Evolutionary conservation across 2,113 vertebrate genomes (phyloP).

Genomic region (Lontra canadensis): DNA sequence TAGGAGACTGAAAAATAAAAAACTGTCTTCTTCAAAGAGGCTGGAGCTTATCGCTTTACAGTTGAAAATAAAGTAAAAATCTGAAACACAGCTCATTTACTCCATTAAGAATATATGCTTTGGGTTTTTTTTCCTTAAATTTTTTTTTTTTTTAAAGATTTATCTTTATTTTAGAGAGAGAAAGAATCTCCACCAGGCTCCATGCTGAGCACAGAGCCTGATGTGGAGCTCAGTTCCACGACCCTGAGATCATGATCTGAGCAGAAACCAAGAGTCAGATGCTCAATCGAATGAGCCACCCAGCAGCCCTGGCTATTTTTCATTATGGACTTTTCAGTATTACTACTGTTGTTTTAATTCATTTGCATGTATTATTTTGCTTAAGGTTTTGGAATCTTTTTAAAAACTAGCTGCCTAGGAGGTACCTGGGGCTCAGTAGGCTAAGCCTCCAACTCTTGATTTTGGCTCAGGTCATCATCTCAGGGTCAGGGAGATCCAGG

Average conservation of each 20-base stretch:
- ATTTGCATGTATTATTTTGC: not conserved
- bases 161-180: not conserved
- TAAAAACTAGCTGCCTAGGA: not conserved
- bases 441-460: not conserved
- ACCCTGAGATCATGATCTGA: not conserved
- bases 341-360: not conserved
- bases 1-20: constrained; percentile 8
- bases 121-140: not conserved
- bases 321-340: not conserved
- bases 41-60: not conserved
- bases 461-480: not conserved
- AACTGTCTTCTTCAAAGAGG: not conserved
- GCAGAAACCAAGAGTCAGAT: not conserved
- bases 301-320: not conserved
- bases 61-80: constrained; percentile 30
- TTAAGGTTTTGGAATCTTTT: not conserved
- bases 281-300: not conserved
- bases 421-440: not conserved
- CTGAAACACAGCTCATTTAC: not conserved
- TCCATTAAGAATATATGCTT: not conserved
- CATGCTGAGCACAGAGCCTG: not conserved
- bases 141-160: not conserved
- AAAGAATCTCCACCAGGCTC: not conserved
- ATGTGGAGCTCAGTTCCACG: not conserved
- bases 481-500: not conserved